Evolutionary conservation across 2,888 invertebrate genomes (phyloP), one percentile per base, ranked within the genome.

Genomic region (Polyploca ridens): DNA sequence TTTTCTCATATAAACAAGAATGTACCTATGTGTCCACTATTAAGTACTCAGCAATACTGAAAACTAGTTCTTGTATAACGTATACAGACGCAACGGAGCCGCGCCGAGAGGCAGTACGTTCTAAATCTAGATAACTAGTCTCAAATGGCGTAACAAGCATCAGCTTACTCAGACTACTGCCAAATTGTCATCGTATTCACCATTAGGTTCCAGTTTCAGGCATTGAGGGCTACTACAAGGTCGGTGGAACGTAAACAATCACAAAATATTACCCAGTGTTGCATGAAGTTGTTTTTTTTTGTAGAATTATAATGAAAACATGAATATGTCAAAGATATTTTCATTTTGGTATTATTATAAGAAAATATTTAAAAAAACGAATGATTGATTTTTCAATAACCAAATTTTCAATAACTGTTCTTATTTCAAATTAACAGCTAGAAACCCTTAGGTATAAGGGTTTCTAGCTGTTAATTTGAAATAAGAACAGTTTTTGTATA

Each of bases 91-190:
- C 54, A 16, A n/a, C 16, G 49, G 49, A 49, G 49, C 49, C 49
- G 7, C n/a, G n/a, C 19, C 16, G 54, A 19, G 49, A 14, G 44
- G 7, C 7, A 10, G 8, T 44, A 19, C 19, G n/a, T 54, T 54
- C 19, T 54, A 54, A 19, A 54, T 54, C 54, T 54, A 54, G 54
- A 54, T 54, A 3, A 54, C 54, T 10, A 8, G 54, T 19, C 54
- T 54, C 54, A 54, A 54, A 54, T 54, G 54, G 54, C 54, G 54
- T 54, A 54, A 19, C 54, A 19, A n/a, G 54, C 54, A 19, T 54
- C 54, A 19, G 54, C 54, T 19, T 54, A 54, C 54, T 7, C 19
- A 54, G 16, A 54, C 54, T 54, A 54, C 54, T 54, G 54, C 54
- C 54, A 54, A 49, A 54, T 54, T 19, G 54, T 10, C 54, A 54